Evolutionary conservation across 1,140 invertebrate genomes (phyloP).

Genomic region (Cyrtorhinus lividipennis): DNA sequence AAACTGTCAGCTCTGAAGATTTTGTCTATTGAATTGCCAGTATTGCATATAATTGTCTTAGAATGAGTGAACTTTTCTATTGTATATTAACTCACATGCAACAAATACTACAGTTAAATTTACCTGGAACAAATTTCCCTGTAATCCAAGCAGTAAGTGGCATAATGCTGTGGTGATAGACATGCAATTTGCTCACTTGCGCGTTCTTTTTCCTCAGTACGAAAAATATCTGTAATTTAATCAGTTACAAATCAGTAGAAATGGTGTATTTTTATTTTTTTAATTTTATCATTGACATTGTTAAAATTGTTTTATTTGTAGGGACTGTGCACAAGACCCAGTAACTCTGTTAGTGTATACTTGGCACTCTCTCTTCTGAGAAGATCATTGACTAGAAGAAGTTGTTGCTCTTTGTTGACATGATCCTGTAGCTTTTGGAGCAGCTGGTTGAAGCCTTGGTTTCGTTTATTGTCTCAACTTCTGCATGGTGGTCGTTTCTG

Average conservation of each 20-base stretch:
- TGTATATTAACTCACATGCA: too few relatives aligned
- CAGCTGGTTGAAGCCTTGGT: too few relatives aligned
- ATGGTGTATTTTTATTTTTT: background rate
- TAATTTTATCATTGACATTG: background rate
- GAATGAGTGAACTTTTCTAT: too few relatives aligned
- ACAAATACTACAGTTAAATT: background rate
- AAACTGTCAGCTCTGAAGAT: too few relatives aligned
- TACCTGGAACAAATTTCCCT: slow-evolving; percentile 86
- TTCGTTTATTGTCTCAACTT: too few relatives aligned
- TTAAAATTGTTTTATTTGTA: too few relatives aligned
- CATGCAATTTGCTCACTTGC: slow-evolving; percentile 76
- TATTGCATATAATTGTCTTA: too few relatives aligned
- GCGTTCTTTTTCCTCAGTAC: slow-evolving; percentile 75
- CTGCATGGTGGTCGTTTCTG: too few relatives aligned
- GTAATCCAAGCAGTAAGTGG: slow-evolving; percentile 90
- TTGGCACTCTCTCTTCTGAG: background rate
- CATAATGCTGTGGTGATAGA: slow-evolving; percentile 88
- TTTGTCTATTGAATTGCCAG: too few relatives aligned
- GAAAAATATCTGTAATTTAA: slow-evolving; percentile 51
- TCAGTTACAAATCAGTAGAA: background rate
- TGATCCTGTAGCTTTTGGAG: too few relatives aligned
- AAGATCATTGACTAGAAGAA: background rate
- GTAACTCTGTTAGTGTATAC: background rate
- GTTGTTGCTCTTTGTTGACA: too few relatives aligned
- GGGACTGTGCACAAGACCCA: background rate